Percentiles rank a stretch among this genome's conserved stretches.
Evolutionary conservation across 2,888 invertebrate species (phyloP).

Genomic region (Athrips mouffetella): DNA sequence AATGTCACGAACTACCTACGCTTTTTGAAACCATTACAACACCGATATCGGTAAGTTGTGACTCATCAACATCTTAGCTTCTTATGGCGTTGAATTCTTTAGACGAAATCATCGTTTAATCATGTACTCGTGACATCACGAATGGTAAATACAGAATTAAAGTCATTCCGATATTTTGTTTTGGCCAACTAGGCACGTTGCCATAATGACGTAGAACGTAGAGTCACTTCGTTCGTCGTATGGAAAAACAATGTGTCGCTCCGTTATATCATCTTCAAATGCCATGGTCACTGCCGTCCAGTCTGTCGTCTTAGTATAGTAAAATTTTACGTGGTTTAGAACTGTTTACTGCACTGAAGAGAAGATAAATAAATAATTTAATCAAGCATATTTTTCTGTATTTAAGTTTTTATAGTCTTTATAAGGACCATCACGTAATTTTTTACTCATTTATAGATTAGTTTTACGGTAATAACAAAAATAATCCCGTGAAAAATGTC

Average conservation of each 20-base stretch:
- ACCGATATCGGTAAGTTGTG: slow-evolving; percentile 26
- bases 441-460: too few relatives aligned
- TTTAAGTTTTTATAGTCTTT: too few relatives aligned
- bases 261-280: not conserved
- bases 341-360: too few relatives aligned
- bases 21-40: slow-evolving; percentile 30
- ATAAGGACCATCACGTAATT: too few relatives aligned
- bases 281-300: not conserved
- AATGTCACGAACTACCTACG: slow-evolving; percentile 36
- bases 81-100: slow-evolving; percentile 2
- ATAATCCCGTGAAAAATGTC: too few relatives aligned
- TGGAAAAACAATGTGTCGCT: slow-evolving; percentile 3
- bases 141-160: not conserved
- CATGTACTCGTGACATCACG: slow-evolving; percentile 6
- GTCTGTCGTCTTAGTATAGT: not conserved
- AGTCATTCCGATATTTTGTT: not conserved
- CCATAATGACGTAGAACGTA: slow-evolving; percentile 9
- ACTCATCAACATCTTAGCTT: slow-evolving; percentile 26
- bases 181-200: slow-evolving; percentile 13
- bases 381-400: too few relatives aligned
- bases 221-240: slow-evolving; percentile 8
- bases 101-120: slow-evolving; percentile 7
- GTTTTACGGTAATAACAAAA: too few relatives aligned
- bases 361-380: too few relatives aligned
- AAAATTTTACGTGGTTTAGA: not conserved